Conservation (phyloP, 1,140 invertebrate species). For the Platyura marginata region DNA sequence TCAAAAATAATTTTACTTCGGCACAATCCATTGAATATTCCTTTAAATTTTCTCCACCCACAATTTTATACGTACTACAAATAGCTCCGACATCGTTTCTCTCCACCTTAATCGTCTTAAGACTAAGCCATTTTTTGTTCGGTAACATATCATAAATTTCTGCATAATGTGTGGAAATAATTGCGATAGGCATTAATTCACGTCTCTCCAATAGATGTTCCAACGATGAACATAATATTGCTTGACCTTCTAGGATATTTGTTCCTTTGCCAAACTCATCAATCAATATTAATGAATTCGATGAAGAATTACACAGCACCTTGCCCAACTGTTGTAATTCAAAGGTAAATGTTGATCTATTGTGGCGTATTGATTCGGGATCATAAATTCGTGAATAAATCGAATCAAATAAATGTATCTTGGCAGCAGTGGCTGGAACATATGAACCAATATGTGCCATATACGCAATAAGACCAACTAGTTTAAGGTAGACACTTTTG, state of each 20-base stretch:
- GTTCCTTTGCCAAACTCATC: constrained; percentile 80
- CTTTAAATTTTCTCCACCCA: neutral
- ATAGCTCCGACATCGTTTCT: neutral
- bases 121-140: neutral
- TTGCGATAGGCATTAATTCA: neutral
- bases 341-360: constrained; percentile 58
- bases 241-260: constrained; percentile 41
- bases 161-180: constrained; percentile 3
- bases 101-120: constrained; percentile 1
- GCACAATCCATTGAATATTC: neutral
- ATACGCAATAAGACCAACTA: constrained; percentile 50
- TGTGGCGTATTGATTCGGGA: constrained; percentile 43
- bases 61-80: neutral
- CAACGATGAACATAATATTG: constrained; percentile 28
- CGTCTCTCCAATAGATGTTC: neutral
- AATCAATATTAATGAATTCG: constrained; percentile 48
- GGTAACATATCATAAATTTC: neutral
- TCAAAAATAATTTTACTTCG: neutral
- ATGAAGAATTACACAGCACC: constrained; percentile 35
- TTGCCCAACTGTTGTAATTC: constrained; percentile 51
- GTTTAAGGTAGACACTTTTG: constrained; percentile 70
- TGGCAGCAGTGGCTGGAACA: constrained; percentile 50
- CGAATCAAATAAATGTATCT: constrained; percentile 40
- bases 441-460: constrained; percentile 70
- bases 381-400: constrained; percentile 50